These are phyloP conservation scores for Mastomys coucha DNA, from an alignment of 2,113 vertebrate species.

Conservation along the genomic window DNA sequence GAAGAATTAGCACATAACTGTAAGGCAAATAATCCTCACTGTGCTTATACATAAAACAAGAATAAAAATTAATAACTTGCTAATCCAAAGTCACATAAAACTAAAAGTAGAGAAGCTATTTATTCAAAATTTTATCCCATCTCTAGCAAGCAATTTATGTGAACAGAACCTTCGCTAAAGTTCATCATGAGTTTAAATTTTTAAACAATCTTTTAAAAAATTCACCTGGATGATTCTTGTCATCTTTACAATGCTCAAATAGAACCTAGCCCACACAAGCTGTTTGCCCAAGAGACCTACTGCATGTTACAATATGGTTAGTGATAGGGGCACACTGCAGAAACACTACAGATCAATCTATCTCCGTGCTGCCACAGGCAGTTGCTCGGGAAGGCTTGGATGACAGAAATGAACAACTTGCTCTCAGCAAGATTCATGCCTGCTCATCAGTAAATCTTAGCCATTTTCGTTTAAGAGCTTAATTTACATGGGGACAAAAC, in stretches of 20 bases:
- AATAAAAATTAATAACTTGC: conserved; percentile 32
- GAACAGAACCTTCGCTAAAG: conserved; percentile 52
- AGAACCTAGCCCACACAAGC: conserved; percentile 47
- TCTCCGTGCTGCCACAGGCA: conserved; percentile 32
- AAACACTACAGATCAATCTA: background rate
- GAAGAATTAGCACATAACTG: conserved; percentile 11
- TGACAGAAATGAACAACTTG: conserved; percentile 14
- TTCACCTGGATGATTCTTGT: conserved; percentile 32
- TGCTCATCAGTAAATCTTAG: conserved; percentile 30
- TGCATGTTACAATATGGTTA: conserved; percentile 28
- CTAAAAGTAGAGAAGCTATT: conserved; percentile 16
- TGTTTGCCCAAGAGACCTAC: background rate
- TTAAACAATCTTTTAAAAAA: conserved; percentile 54
- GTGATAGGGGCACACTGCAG: background rate
- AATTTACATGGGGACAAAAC: conserved; percentile 41
- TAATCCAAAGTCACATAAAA: conserved; percentile 50
- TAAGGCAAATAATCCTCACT: conserved; percentile 32
- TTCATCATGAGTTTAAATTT: conserved; percentile 61
- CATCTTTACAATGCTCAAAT: conserved; percentile 23
- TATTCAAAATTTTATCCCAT: conserved; percentile 49
- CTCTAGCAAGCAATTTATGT: conserved; percentile 42
- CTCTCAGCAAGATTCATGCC: conserved; percentile 50
- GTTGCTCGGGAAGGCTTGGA: background rate
- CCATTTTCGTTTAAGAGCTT: background rate
- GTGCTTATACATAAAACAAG: conserved; percentile 34